A percentile compares a stretch with the other conserved stretches of the same genome.
Evolutionary conservation across 2,797 vertebrate genomes (phyloP).

Genomic region (Microctenopoma lineatum): DNA sequence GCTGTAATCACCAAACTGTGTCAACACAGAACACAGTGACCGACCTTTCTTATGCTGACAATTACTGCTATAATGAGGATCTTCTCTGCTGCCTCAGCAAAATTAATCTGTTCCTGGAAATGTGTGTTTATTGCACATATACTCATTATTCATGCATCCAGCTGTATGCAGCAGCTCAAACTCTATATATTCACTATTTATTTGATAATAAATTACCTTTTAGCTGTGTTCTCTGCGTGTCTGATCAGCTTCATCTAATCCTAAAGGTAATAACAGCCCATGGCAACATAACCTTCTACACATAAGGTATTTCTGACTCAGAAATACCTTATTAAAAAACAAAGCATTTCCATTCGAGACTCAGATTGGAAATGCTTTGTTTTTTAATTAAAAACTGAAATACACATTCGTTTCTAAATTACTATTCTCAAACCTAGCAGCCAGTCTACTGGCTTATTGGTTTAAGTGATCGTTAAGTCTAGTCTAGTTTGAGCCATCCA

Average conservation of each 20-base stretch:
- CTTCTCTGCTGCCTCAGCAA: not conserved
- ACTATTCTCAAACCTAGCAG: too few relatives aligned
- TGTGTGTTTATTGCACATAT: slow-evolving; percentile 38
- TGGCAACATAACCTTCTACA: slow-evolving; percentile 6
- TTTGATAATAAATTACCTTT: too few relatives aligned
- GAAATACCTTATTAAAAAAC: too few relatives aligned
- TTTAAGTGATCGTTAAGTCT: too few relatives aligned
- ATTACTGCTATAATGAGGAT: slow-evolving; percentile 11
- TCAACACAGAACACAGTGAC: slow-evolving; percentile 29
- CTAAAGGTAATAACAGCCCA: slow-evolving; percentile 4
- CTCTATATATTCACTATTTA: too few relatives aligned
- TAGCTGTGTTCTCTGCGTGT: slow-evolving; percentile 20
- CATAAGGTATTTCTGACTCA: not conserved
- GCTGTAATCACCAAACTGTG: slow-evolving; percentile 38
- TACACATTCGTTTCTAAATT: too few relatives aligned
- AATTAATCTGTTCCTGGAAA: not conserved
- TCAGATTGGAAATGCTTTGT: slow-evolving; percentile 5
- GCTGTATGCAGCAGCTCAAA: too few relatives aligned
- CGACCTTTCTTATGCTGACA: slow-evolving; percentile 35
- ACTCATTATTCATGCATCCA: slow-evolving; percentile 4
- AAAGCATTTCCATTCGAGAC: too few relatives aligned
- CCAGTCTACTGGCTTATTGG: too few relatives aligned
- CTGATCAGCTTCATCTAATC: slow-evolving; percentile 49
- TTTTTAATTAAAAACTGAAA: not conserved
- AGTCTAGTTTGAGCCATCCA: too few relatives aligned